Percentiles rank a stretch among this genome's conserved stretches.
These are phyloP conservation scores for Cranoglanis bouderius DNA, from an alignment of 2,113 vertebrate genomes.

Conservation along the genomic window DNA sequence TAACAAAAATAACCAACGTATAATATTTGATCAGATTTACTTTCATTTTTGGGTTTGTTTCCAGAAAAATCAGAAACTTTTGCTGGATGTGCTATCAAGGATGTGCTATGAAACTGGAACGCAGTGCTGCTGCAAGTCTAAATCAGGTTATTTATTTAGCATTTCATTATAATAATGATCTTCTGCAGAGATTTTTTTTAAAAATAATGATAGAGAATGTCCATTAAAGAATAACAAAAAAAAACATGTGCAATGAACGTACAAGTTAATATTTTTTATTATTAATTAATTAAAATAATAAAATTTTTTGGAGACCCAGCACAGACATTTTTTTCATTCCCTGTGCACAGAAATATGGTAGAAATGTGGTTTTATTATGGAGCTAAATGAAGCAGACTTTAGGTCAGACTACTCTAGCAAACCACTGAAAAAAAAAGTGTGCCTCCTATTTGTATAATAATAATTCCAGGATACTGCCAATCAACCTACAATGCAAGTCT, in stretches of 20 bases:
- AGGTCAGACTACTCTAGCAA: background rate
- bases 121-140: background rate
- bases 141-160: background rate
- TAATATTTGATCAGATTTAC: background rate
- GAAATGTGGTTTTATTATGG: background rate
- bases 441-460: background rate
- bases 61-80: no score
- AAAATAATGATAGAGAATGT: background rate
- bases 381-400: background rate
- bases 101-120: background rate
- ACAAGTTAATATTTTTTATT: background rate
- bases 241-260: no score
- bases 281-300: background rate
- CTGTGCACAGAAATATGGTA: background rate
- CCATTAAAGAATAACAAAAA: background rate
- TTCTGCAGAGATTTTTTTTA: background rate
- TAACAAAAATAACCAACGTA: background rate
- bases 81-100: background rate
- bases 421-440: background rate
- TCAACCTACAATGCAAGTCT: no score
- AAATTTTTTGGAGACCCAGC: background rate
- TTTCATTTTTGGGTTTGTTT: no score
- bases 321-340: background rate
- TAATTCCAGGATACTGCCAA: no score
- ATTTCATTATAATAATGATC: background rate